Base-by-base conservation (phyloP, 1,140 invertebrate genomes). In the Drusus annulatus region DNA sequence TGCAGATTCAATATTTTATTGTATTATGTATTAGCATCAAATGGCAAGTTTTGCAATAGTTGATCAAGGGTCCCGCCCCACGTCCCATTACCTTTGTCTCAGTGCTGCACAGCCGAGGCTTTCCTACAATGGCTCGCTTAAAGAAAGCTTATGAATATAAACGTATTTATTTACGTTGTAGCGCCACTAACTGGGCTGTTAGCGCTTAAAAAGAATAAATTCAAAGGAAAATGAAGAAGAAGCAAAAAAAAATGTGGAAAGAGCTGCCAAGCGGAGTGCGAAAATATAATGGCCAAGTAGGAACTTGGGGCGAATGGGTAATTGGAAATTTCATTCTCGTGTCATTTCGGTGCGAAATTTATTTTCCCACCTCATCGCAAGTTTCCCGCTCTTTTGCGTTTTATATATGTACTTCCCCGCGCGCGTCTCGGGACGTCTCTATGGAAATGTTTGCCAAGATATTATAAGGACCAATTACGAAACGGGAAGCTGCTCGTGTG, bases 281-380 rank as follows among this genome's bases (percentile, higher is more conserved):
- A 80, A 83, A 83, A 83, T 83, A 83, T 83, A 83, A 83, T 83
- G 79, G 82, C 82, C 82, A 83, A 83, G 82, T 79, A 83, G 80
- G 78, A 54, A 73, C 63, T 62, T 56, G 45, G 52, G 81, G 73
- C 77, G 78, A 82, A 80, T 78, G 82, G 82, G 77, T 83, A 83
- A 83, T 83, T 83, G 82, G 79, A 81, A 83, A 83, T 83, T 83
- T 83, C 80, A 79, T 77, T 83, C 79, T 82, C 68, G 68, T 71
- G 68, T 62, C 73, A 77, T 81, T 80, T 80, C 60, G 79, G 71
- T 63, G 56, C 60, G 54, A 76, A 76, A 74, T 56, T 76, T 63
- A 54, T 54, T 63, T 56, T 28, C 28, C 50, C 28, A 50, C 69
- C 45, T 71, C 36, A 45, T 45, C 60, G 54, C 50, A 58, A 56